A percentile compares a stretch with the other conserved stretches of the same genome.
Conservation (phyloP, 2,113 vertebrate species). For the Cheirogaleus medius region DNA sequence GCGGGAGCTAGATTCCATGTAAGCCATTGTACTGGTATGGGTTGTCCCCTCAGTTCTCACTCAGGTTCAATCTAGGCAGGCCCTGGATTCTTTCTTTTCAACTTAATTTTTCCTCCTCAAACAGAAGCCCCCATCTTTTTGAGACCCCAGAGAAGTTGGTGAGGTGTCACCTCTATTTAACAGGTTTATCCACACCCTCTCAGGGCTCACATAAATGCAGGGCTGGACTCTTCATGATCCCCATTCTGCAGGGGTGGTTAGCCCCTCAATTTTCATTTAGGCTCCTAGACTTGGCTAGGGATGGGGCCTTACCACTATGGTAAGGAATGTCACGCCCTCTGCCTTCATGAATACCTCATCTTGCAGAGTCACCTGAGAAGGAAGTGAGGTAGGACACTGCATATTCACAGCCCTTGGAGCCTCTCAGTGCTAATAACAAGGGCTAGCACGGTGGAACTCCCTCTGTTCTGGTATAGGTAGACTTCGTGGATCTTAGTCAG, state of each 20-base stretch:
- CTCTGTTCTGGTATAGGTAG: neutral
- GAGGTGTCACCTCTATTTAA: too few relatives aligned
- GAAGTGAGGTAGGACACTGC: neutral
- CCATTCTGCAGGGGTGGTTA: neutral
- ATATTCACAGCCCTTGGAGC: neutral
- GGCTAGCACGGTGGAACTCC: too few relatives aligned
- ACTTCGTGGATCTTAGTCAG: neutral
- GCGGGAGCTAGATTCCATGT: neutral
- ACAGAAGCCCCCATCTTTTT: neutral
- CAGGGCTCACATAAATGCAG: neutral
- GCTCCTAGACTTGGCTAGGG: neutral
- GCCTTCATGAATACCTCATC: neutral
- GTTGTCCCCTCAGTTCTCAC: neutral
- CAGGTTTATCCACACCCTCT: neutral
- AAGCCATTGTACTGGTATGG: neutral
- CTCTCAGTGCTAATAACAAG: neutral
- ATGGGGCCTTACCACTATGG: neutral
- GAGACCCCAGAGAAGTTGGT: neutral
- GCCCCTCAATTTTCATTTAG: neutral
- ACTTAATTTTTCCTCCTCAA: neutral
- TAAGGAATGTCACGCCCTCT: neutral
- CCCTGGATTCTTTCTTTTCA: neutral
- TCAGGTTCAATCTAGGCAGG: neutral
- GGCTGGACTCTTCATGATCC: neutral
- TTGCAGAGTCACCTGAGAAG: neutral